Evolutionary conservation across 2,888 invertebrate species (phyloP), one percentile per base, ranked within the genome.

Genomic region (Lithodes maja): DNA sequence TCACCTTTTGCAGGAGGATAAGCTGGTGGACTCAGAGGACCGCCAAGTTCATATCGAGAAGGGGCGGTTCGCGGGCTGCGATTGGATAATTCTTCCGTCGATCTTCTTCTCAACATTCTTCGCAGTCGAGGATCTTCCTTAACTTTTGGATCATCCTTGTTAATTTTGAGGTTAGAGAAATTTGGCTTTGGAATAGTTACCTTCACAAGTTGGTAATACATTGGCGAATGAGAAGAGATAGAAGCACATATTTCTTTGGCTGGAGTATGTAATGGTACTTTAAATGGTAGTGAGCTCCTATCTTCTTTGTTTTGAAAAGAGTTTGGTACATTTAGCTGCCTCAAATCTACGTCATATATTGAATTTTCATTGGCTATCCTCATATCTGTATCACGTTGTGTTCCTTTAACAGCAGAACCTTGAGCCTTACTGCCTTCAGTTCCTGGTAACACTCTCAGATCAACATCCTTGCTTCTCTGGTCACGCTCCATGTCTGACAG

Each of bases 201-300:
- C 52, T 88, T 88, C 49, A 90, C 61, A 12, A 91, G 83, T 71
- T 90, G 88, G 74, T 91, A 91, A 79, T 84, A 81, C 83, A 91
- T 82, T 5, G 91, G 91, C 7, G 89, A 84, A 79, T 89, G 90
- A 79, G 89, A 80, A 9, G 87, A 88, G 52, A 90, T 86, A 53
- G 91, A 91, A 83, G 91, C 91, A 83, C 87, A 86, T 68, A 91
- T 88, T 78, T 90, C 91, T 75, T 90, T 91, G 86, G 88, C 90
- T 74, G 91, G 90, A 7, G 87, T 87, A 68, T 91, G 91, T 54
- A 90, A 69, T 33, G 91, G 91, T 53, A 91, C 90, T 85, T 91
- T 87, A 71, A 91, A 91, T 54, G 91, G 91, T n/a, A 91, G 50
- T 15, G 88, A 79, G 54, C 75, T 86, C 12, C 74, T n/a, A 49